A percentile compares a stretch with the other conserved stretches of the same genome.
phyloP scores from a whole-genome alignment of 2,888 invertebrate genomes.

The Caenorhabditis sp. region DNA sequence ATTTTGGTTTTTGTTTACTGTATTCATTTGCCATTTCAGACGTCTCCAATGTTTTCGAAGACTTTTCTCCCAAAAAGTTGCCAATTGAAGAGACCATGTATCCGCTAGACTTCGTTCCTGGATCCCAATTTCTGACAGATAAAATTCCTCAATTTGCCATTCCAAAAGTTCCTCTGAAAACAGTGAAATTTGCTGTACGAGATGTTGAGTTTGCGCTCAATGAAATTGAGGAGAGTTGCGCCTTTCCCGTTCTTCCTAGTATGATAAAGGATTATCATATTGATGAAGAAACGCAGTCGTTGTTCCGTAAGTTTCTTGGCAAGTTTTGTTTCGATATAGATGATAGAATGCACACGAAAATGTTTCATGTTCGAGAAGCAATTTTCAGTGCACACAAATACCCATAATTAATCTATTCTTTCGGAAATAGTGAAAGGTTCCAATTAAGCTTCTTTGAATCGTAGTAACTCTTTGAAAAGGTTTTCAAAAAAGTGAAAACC shows the following conservation, averaged over 20 bases:
- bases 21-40: background rate
- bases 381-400: too few relatives aligned
- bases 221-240: constrained; percentile 26
- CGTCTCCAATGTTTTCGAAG: constrained; percentile 4
- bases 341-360: too few relatives aligned
- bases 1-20: too few relatives aligned
- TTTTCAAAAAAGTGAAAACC: too few relatives aligned
- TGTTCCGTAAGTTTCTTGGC: background rate
- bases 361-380: too few relatives aligned
- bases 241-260: constrained; percentile 3
- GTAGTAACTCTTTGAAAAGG: too few relatives aligned
- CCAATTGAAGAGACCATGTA: background rate
- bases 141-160: too few relatives aligned
- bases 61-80: constrained; percentile 8
- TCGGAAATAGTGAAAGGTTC: too few relatives aligned
- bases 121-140: background rate
- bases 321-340: too few relatives aligned
- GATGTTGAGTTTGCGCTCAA: background rate
- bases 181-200: constrained; percentile 9
- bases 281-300: constrained; percentile 19
- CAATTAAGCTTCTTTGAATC: too few relatives aligned
- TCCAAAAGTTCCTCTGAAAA: background rate
- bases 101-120: background rate
- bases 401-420: too few relatives aligned
- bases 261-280: constrained; percentile 16